These are phyloP conservation scores for Heterodera schachtii DNA, from an alignment of 1,140 invertebrate genomes.

Conservation along the genomic window DNA sequence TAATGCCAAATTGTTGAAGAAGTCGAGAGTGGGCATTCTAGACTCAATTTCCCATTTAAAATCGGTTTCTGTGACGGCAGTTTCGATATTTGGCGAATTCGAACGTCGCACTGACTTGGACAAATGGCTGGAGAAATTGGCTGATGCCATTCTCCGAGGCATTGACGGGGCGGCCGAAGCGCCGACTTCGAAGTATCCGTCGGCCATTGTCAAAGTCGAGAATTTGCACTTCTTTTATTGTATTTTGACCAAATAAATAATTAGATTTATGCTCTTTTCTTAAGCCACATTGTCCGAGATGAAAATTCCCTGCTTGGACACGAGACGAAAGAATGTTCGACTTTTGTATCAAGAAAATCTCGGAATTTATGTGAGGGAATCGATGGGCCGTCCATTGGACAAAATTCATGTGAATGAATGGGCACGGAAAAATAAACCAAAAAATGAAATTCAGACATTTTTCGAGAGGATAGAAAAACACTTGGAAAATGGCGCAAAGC, in stretches of 20 bases:
- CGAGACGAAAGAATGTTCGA: conserved; percentile 85
- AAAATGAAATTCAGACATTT: conserved; percentile 65
- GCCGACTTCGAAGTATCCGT: conserved; percentile 87
- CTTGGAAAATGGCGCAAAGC: conserved; percentile 87
- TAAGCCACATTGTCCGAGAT: conserved; percentile 80
- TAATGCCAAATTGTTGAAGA: conserved; percentile 35
- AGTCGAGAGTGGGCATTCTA: conserved; percentile 46
- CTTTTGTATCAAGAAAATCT: conserved; percentile 86
- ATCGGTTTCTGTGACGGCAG: conserved; percentile 58
- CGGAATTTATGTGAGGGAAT: conserved; percentile 85
- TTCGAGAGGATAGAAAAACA: conserved; percentile 90
- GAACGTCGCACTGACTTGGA: conserved; percentile 90
- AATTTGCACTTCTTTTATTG: conserved; percentile 91
- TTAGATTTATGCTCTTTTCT: conserved; percentile 22
- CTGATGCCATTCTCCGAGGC: conserved; percentile 82
- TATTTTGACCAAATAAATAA: conserved; percentile 51
- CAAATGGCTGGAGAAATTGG: conserved; percentile 86
- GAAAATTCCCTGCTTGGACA: conserved; percentile 86
- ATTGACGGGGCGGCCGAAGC: conserved; percentile 80
- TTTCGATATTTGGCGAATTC: conserved; percentile 73
- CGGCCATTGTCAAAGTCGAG: conserved; percentile 84
- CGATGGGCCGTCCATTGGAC: conserved; percentile 91
- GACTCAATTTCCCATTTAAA: conserved; percentile 44
- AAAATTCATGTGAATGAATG: conserved; percentile 80
- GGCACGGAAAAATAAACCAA: background rate